Conservation (phyloP, 2,797 vertebrate species). For the Urophycis tenuis region DNA sequence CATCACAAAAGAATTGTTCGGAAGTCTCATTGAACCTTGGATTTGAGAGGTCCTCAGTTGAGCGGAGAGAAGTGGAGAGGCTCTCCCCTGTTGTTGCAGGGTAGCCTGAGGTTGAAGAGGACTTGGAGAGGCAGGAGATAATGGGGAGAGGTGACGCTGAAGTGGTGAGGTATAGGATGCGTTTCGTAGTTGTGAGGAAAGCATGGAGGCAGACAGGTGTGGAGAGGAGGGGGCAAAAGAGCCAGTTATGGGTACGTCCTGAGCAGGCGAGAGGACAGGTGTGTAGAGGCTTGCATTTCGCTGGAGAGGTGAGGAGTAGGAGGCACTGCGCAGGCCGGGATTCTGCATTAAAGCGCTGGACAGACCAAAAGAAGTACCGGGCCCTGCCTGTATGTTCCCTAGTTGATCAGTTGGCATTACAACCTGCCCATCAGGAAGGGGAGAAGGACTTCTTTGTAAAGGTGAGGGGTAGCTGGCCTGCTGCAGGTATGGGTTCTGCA, state of each 20-base stretch:
- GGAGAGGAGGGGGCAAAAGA: constrained; percentile 43
- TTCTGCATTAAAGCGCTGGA: constrained; percentile 54
- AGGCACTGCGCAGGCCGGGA: constrained; percentile 39
- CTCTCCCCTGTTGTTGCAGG: constrained; percentile 37
- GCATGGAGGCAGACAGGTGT: constrained; percentile 56
- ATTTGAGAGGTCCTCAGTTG: constrained; percentile 52
- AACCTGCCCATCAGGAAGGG: constrained; percentile 41
- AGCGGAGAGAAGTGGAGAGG: constrained; percentile 49
- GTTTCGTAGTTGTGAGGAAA: constrained; percentile 62
- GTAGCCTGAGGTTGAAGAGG: constrained; percentile 31
- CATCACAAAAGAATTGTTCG: constrained; percentile 50
- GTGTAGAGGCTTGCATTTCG: constrained; percentile 60
- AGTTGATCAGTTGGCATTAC: constrained; percentile 33
- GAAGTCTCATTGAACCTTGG: constrained; percentile 57
- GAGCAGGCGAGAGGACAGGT: constrained; percentile 46
- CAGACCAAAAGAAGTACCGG: constrained; percentile 36
- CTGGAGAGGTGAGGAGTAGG: constrained; percentile 58
- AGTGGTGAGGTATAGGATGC: constrained; percentile 62
- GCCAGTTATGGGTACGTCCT: constrained; percentile 16
- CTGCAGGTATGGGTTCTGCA: constrained; percentile 62
- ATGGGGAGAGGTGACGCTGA: constrained; percentile 52
- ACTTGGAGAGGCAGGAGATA: constrained; percentile 31
- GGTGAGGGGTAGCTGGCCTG: constrained; percentile 50
- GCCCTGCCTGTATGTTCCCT: constrained; percentile 29
- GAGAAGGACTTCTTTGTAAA: constrained; percentile 52